Conservation (phyloP, 1,140 invertebrate genomes). For the Dendroctonus valens region DNA sequence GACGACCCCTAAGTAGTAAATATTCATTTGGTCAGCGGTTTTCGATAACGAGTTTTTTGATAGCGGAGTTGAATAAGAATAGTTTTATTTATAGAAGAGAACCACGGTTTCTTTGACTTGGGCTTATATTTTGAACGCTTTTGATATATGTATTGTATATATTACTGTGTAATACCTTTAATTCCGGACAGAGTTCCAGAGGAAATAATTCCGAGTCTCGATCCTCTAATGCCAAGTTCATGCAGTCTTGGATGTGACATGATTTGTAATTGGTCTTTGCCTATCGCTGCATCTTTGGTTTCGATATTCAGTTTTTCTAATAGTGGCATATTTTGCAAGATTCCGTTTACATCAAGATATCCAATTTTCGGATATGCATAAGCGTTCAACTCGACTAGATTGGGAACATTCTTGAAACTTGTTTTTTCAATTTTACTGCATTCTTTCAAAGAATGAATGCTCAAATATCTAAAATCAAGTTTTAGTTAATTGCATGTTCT, state of each 20-base stretch:
- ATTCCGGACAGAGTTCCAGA: slow-evolving; percentile 80
- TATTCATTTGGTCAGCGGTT: too few relatives aligned
- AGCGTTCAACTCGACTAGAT: slow-evolving; percentile 67
- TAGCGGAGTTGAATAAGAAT: too few relatives aligned
- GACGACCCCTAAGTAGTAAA: too few relatives aligned
- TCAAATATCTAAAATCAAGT: slow-evolving; percentile 57
- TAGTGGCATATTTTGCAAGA: slow-evolving; percentile 68
- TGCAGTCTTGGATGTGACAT: slow-evolving; percentile 75
- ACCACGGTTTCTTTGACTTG: too few relatives aligned
- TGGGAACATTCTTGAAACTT: slow-evolving; percentile 71
- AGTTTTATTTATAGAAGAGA: too few relatives aligned
- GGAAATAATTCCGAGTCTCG: slow-evolving; percentile 71
- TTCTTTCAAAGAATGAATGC: slow-evolving; percentile 65
- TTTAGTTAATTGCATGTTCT: too few relatives aligned
- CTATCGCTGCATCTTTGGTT: slow-evolving; percentile 78
- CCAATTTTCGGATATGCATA: slow-evolving; percentile 75
- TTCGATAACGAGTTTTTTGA: too few relatives aligned
- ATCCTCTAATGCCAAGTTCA: slow-evolving; percentile 71
- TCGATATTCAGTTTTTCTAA: slow-evolving; percentile 77
- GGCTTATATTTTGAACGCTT: too few relatives aligned
- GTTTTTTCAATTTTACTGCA: slow-evolving; percentile 78
- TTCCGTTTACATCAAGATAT: slow-evolving; percentile 79
- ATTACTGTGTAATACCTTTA: slow-evolving; percentile 52
- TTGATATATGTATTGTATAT: background rate
- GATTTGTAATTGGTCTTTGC: slow-evolving; percentile 77